Percentiles rank a stretch among this genome's conserved stretches.
Evolutionary conservation across 2,113 vertebrate species (phyloP).

Genomic region (Cricetomys ansorgei): DNA sequence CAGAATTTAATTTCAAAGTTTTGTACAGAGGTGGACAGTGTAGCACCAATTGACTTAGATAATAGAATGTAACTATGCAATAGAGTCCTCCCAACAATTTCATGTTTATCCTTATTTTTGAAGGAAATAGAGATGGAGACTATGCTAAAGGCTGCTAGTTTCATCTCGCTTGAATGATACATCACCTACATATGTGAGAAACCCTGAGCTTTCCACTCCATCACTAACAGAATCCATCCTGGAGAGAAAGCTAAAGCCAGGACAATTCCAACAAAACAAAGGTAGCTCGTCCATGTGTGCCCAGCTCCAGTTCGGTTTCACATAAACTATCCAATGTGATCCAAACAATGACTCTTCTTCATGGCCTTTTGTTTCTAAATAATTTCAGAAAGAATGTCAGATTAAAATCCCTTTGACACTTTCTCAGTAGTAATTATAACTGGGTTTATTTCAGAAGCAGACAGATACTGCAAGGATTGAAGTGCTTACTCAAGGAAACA

Average conservation of each 20-base stretch:
- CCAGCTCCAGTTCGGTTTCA: neutral
- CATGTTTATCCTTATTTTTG: neutral
- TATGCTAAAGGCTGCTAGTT: neutral
- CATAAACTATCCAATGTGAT: neutral
- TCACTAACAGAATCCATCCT: neutral
- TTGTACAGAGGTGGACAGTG: neutral
- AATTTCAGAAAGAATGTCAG: neutral
- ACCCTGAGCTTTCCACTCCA: neutral
- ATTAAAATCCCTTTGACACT: neutral
- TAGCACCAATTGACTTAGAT: neutral
- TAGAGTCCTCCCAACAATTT: neutral
- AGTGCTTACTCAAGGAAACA: neutral
- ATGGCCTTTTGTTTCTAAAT: neutral
- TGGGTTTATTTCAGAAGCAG: neutral
- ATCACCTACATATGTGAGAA: neutral
- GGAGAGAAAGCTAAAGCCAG: neutral
- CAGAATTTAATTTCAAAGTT: slow-evolving; percentile 11
- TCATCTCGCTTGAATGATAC: neutral
- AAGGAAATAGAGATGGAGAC: neutral
- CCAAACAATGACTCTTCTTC: neutral
- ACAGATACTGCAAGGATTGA: neutral
- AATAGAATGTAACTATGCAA: neutral
- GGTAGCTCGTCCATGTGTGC: neutral
- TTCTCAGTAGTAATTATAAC: neutral
- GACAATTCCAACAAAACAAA: neutral